A percentile compares a stretch with the other conserved stretches of the same genome.
These are phyloP conservation scores for Odocoileus hemionus DNA, from an alignment of 2,113 vertebrate species.

Conservation along the genomic window DNA sequence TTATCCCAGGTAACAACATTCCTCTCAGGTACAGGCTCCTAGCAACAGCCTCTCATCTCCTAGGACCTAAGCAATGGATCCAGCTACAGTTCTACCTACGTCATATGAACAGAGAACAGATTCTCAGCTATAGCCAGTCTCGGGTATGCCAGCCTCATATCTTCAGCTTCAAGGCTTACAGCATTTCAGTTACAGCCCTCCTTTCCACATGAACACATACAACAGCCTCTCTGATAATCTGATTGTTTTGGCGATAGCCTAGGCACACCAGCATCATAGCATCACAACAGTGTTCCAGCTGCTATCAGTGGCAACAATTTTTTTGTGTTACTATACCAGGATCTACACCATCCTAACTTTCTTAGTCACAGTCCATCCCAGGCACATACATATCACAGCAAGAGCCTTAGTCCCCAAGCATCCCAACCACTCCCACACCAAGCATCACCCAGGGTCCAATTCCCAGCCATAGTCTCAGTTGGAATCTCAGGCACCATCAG, in stretches of 20 bases:
- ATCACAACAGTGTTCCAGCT: neutral
- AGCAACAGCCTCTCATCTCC: conserved; percentile 63
- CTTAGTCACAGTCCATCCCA: neutral
- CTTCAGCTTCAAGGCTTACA: neutral
- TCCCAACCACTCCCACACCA: neutral
- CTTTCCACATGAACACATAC: neutral
- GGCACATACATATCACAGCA: neutral
- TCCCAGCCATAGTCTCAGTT: conserved; percentile 12
- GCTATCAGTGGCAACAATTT: neutral
- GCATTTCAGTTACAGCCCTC: neutral
- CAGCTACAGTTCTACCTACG: neutral
- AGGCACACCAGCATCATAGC: neutral
- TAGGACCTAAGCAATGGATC: conserved; percentile 26
- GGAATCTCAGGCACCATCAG: conserved; percentile 12
- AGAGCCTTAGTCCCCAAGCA: neutral
- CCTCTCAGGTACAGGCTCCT: conserved; percentile 58
- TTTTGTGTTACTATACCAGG: neutral
- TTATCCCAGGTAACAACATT: conserved; percentile 65
- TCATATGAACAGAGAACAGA: conserved; percentile 18
- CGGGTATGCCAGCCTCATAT: neutral
- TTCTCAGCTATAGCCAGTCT: neutral
- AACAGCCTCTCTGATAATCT: neutral
- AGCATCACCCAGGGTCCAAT: neutral
- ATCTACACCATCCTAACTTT: neutral
- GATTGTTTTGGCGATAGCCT: neutral